These are phyloP conservation scores for Ovibos moschatus DNA, from an alignment of 2,113 vertebrate species.

Conservation along the genomic window DNA sequence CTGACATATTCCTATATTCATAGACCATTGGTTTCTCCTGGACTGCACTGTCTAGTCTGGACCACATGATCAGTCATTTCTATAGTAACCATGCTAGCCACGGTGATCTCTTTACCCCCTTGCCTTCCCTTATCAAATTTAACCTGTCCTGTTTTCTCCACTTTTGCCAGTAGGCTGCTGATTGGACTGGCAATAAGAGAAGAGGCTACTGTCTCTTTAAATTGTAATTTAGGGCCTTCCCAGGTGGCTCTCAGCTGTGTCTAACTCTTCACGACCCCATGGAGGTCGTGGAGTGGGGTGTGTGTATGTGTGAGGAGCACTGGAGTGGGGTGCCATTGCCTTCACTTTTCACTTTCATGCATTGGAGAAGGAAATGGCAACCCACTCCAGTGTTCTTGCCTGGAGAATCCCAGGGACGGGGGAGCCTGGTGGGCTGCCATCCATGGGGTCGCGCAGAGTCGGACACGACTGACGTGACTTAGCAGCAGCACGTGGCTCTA, in stretches of 20 bases:
- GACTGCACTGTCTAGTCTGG: not conserved
- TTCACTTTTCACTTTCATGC: too few relatives aligned
- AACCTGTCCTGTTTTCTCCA: not conserved
- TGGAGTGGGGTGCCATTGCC: too few relatives aligned
- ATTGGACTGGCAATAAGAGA: not conserved
- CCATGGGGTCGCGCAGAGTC: too few relatives aligned
- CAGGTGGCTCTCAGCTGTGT: not conserved
- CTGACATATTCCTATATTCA: not conserved
- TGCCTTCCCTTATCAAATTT: not conserved
- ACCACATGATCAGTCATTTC: not conserved
- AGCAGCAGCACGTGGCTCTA: not conserved
- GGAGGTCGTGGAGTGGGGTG: too few relatives aligned
- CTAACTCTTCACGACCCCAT: too few relatives aligned
- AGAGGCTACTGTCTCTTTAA: not conserved
- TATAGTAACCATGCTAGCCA: not conserved
- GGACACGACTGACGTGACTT: too few relatives aligned
- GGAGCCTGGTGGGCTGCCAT: too few relatives aligned
- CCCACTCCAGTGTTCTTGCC: too few relatives aligned
- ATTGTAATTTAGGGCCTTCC: not conserved
- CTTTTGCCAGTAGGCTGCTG: not conserved
- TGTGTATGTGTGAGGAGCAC: too few relatives aligned
- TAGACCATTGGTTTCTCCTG: not conserved
- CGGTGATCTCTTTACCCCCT: not conserved
- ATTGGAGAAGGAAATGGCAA: too few relatives aligned
- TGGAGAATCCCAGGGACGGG: too few relatives aligned